These are phyloP conservation scores for Germaria angustata DNA, from an alignment of 2,888 invertebrate genomes.

Conservation along the genomic window DNA sequence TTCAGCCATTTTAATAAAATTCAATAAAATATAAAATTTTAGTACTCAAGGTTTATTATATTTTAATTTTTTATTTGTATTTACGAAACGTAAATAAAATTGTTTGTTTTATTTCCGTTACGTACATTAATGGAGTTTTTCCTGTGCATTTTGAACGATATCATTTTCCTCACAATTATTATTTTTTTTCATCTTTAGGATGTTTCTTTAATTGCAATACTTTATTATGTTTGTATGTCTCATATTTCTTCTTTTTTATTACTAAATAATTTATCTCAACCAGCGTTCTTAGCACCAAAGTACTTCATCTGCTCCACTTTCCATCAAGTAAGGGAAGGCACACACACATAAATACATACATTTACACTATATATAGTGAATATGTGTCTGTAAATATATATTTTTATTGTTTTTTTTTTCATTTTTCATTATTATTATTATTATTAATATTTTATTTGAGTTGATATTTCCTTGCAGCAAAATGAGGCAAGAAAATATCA, in stretches of 20 bases:
- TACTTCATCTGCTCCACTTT: too few species aligned
- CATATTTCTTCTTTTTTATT: constrained; percentile 4
- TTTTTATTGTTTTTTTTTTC: background rate
- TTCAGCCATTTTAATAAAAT: too few species aligned
- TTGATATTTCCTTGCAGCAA: background rate
- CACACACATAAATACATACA: background rate
- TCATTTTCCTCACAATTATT: background rate
- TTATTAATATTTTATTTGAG: constrained; percentile 15
- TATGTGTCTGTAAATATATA: too few species aligned
- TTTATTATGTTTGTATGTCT: constrained; percentile 13
- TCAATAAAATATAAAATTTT: too few species aligned
- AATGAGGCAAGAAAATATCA: constrained; percentile 1
- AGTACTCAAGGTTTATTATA: too few species aligned
- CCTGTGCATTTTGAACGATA: background rate
- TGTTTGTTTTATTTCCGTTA: too few species aligned
- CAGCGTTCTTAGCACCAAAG: background rate
- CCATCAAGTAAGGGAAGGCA: background rate
- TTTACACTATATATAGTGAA: too few species aligned
- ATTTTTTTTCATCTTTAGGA: constrained; percentile 12
- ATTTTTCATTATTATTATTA: constrained; percentile 18
- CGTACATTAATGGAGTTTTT: background rate
- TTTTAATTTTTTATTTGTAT: too few species aligned
- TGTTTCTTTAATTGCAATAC: background rate
- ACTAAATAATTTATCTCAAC: constrained; percentile 38
- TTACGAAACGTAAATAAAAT: too few species aligned